A percentile compares a stretch with the other conserved stretches of the same genome.
Evolutionary conservation across 2,797 vertebrate species (phyloP).

Genomic region (Morelia viridis): DNA sequence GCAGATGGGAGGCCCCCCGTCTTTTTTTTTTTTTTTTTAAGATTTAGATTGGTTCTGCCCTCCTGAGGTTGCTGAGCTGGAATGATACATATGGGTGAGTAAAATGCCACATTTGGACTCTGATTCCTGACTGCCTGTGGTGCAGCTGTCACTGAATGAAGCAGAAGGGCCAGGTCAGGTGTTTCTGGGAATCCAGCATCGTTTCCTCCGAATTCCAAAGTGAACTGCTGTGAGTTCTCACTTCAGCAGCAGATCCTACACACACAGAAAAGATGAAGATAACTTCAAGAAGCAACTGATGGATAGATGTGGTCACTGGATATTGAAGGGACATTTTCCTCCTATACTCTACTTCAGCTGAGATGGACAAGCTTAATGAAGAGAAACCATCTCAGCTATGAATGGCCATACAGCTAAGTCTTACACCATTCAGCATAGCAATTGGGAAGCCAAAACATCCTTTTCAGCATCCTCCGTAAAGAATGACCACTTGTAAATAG

Average conservation of each 20-base stretch:
- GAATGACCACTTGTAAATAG: background rate
- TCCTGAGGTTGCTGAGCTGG: slow-evolving; percentile 18
- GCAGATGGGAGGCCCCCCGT: background rate
- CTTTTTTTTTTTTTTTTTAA: background rate
- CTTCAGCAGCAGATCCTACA: slow-evolving; percentile 50
- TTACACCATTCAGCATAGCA: background rate
- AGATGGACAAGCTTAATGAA: background rate
- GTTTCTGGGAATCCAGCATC: slow-evolving; percentile 31
- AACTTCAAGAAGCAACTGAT: background rate
- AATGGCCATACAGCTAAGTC: background rate
- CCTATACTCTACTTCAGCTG: background rate
- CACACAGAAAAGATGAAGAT: slow-evolving; percentile 21
- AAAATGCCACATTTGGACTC: slow-evolving; percentile 33
- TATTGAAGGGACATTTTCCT: background rate
- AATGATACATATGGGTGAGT: background rate
- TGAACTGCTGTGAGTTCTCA: slow-evolving; percentile 32
- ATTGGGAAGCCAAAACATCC: background rate
- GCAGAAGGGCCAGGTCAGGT: slow-evolving; percentile 31
- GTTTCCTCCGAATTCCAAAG: slow-evolving; percentile 36
- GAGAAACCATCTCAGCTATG: background rate
- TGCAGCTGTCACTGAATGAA: slow-evolving; percentile 29
- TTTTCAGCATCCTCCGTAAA: background rate
- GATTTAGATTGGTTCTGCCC: slow-evolving; percentile 25
- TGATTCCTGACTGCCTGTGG: slow-evolving; percentile 34
- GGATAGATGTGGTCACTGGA: background rate